Evolutionary conservation across 2,797 vertebrate genomes (phyloP), one percentile per base, ranked within the genome.

Genomic region (Notolabrus celidotus): DNA sequence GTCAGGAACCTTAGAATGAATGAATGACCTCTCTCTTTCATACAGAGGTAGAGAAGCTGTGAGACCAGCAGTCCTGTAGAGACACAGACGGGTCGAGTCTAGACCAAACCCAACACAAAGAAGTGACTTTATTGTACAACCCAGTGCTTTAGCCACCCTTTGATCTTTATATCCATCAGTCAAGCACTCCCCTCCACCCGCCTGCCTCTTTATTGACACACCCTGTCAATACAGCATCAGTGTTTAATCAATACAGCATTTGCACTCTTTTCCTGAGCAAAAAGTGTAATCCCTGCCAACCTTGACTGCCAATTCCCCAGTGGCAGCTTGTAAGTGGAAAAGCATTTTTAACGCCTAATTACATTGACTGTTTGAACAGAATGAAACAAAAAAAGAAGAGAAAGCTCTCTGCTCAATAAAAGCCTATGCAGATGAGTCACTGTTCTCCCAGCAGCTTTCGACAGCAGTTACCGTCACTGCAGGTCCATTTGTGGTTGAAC

Each of bases 191-290:
- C 60, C 54, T 55, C 52, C 25, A 3, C 46, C 71, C 53, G 41
- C 29, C 65, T 74, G 27, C 57, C 59, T 67, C 54, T 70, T 66
- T 75, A 88, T 77, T 39, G 70, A 79, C 56, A 50, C 20, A 10
- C 43, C 36, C 43, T 77, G 68, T 75, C 81, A 75, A 83, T 83
- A 76, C 55, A 65, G 62, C 80, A 85, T 87, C 84, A 83, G 72
- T 62, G 72, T 53, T 79, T 85, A 76, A 74, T 86, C 85, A 62
- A 84, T 85, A 83, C 20, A 47, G 65, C 68, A 70, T 74, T 74
- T 69, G 59, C 69, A 64, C 31, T 69, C 54, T 77, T 63, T 66
- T 51, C 67, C 73, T 66, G 67, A 82, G 49, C 81, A 63, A 66
- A 74, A 53, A 19, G 49, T 73, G 74, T 71, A 67, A 79, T 82